Evolutionary conservation across 2,888 invertebrate species (phyloP), one percentile per base, ranked within the genome.

Genomic region (Diarsia rubi): DNA sequence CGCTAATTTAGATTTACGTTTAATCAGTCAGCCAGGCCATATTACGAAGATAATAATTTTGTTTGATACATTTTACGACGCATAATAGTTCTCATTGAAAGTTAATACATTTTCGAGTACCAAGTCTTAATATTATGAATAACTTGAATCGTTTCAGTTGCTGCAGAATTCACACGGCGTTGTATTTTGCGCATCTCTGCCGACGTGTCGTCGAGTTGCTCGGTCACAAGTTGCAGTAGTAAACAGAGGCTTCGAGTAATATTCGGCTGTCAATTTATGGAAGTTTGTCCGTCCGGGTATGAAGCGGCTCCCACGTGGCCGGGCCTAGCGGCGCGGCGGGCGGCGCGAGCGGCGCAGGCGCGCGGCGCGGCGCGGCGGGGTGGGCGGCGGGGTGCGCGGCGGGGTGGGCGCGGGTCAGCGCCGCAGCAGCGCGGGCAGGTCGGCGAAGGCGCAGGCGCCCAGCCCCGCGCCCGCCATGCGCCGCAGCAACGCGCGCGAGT

Each of bases 361-460:
- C 0, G 49, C 37, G 27, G 44, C 44, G 49, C 54, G 64, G 44
- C 60, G 65, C 24, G 63, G 24, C 44, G 78, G 63, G 67, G 75
- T 63, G 75, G 73, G 73, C 73, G 64, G 24, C 27, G 78, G 44
- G 62, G 52, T 70, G 64, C 63, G 82, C 31, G 82, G 54, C 57
- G 70, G 16, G 57, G 16, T 47, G 67, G 89, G 96, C 96, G 27
- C n/a, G 45, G 24, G 96, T 97, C 97, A 97, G 97, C 97, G 97
- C 88, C 97, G 97, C 95, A 98, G 97, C 93, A 98, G 97, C 94
- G 98, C 98, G 91, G 98, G 97, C 91, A 99, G 98, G 96, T 98
- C 98, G 91, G 99, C 98, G 97, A 99, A 99, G 94, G 99, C 99
- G 97, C 99, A 99, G 79, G 99, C 98, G 91, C 99, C 99, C 85